Evolutionary conservation across 2,113 vertebrate species (phyloP), one percentile per base, ranked within the genome.

Genomic region (Ahaetulla prasina): DNA sequence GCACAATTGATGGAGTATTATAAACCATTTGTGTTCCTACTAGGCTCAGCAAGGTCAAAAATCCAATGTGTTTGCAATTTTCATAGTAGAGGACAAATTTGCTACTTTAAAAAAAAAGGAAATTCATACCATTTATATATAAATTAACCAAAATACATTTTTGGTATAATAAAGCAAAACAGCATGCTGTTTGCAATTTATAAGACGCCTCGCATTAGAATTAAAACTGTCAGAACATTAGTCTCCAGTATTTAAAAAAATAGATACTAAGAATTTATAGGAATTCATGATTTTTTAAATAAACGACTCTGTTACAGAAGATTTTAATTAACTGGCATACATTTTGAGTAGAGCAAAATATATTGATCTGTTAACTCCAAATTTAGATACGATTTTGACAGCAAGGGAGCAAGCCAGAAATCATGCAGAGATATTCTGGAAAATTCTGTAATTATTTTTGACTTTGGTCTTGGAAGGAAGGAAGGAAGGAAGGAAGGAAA

Each of bases 1-100:
- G 27, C 30, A 30, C 84, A 89, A 57, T 92, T 96, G 53, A 49
- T 86, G 45, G 8, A 85, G 57, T 95, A 94, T 91, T 94, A 49
- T 12, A 10, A 91, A 39, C 12, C 84, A 3, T 7, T 74, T 89
- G 2, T 63, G 53, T 91, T 88, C 16, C 43, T 88, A 25, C 4
- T 18, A 3, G 43, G 0, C 52, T 25, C 23, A 94, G 45, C 45
- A 90, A 92, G n/a, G 90, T 94, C 52, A 55, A 91, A 91, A 93
- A 94, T 6, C 0, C 90, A n/a, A 53, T 74, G 2, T 4, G 91
- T 35, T 47, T 94, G 23, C 2, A 2, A 88, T 87, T 94, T 94
- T 93, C 55, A 39, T 7, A 90, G 8, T 53, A 47, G 86, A 93
- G 23, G 45, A 1, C 52, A 7, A 47, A 93, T 68, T 35, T 54